These are phyloP conservation scores for Larimichthys polyactis DNA, from an alignment of 2,113 vertebrate genomes.

Conservation along the genomic window DNA sequence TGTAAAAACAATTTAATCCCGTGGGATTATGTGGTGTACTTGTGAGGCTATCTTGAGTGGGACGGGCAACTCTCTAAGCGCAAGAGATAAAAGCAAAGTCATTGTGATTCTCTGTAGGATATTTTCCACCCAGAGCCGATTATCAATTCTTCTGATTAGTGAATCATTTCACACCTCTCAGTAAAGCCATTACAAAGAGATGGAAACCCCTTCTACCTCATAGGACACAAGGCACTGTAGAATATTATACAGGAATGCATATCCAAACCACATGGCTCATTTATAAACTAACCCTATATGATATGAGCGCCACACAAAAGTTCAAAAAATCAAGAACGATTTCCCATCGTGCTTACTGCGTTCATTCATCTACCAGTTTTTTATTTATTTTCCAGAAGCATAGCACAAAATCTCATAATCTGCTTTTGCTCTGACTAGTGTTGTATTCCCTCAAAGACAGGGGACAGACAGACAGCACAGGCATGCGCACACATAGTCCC, in stretches of 20 bases:
- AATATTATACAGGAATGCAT: constrained; percentile 17
- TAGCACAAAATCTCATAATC: constrained; percentile 82
- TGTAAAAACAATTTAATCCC: constrained; percentile 65
- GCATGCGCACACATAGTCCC: constrained; percentile 4
- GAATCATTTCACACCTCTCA: constrained; percentile 45
- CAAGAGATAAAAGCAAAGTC: constrained; percentile 70
- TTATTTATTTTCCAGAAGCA: constrained; percentile 60
- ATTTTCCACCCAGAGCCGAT: constrained; percentile 53
- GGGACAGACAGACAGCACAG: constrained; percentile 35
- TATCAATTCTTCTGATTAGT: constrained; percentile 62
- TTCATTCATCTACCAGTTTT: constrained; percentile 49
- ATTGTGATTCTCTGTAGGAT: constrained; percentile 69
- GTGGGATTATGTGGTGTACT: constrained; percentile 59
- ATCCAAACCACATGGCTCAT: neutral
- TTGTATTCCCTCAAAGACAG: constrained; percentile 60
- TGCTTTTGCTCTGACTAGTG: constrained; percentile 73
- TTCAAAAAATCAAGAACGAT: constrained; percentile 42
- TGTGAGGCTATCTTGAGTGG: constrained; percentile 40
- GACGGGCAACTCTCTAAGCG: constrained; percentile 39
- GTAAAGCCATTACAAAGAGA: constrained; percentile 46
- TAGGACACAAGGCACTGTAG: neutral
- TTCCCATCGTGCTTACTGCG: constrained; percentile 45
- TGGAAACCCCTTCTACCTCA: constrained; percentile 20
- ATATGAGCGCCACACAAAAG: neutral
- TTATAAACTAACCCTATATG: neutral